Conservation (phyloP, 2,113 vertebrate species). For the Ascaphus truei region DNA sequence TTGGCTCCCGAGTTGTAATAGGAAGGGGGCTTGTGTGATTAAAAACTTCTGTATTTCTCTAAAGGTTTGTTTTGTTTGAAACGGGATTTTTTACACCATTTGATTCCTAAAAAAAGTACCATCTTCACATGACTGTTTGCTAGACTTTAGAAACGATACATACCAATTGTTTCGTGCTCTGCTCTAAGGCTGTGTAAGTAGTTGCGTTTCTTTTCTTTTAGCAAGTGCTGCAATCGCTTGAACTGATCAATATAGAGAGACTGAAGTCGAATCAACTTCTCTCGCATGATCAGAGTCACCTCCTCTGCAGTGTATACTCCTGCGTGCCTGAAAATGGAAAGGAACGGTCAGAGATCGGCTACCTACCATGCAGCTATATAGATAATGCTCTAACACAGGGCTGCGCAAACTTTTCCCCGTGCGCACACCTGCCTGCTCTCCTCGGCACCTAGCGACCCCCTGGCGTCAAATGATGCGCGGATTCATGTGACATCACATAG, state of each 20-base stretch:
- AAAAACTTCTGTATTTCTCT: too few species aligned
- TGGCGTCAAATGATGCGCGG: neutral
- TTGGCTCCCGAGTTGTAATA: too few species aligned
- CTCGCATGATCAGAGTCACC: slow-evolving; percentile 90
- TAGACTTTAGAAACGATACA: slow-evolving; percentile 41
- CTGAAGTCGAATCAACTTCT: slow-evolving; percentile 93
- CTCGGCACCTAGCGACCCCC: neutral
- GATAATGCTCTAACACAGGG: neutral
- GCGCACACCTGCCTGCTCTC: too few species aligned
- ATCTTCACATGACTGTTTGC: slow-evolving; percentile 64
- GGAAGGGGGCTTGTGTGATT: too few species aligned
- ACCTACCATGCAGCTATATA: neutral
- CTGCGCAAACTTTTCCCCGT: too few species aligned
- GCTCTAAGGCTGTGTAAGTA: slow-evolving; percentile 86
- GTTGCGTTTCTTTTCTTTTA: slow-evolving; percentile 90
- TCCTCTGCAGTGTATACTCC: slow-evolving; percentile 96
- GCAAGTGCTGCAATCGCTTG: slow-evolving; percentile 90
- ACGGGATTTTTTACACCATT: too few species aligned
- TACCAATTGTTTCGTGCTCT: slow-evolving; percentile 84
- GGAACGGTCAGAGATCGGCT: neutral
- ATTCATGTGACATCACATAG: too few species aligned
- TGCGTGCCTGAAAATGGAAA: slow-evolving; percentile 71
- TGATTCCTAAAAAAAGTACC: slow-evolving; percentile 10
- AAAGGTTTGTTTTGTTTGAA: too few species aligned
- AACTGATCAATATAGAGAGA: slow-evolving; percentile 98